These are phyloP conservation scores for Prietella phreatophila DNA, from an alignment of 2,113 vertebrate species.

Conservation along the genomic window DNA sequence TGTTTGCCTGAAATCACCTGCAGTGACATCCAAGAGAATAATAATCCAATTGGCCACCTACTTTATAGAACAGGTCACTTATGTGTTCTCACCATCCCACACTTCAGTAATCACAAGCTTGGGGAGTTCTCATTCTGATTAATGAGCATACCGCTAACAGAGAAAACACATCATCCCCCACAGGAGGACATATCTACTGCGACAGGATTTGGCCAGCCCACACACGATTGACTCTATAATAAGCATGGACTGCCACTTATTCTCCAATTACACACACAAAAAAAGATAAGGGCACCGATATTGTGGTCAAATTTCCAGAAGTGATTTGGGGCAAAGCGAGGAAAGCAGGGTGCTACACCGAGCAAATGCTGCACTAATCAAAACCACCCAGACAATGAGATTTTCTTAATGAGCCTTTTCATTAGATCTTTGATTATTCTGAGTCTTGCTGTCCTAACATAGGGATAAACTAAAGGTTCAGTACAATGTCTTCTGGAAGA, in stretches of 20 bases:
- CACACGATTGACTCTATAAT: constrained; percentile 15
- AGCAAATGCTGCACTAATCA: constrained; percentile 37
- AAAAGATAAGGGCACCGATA: constrained; percentile 46
- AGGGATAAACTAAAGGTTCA: not conserved
- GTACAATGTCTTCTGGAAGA: not conserved
- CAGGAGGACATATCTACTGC: not conserved
- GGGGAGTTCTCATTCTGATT: constrained; percentile 12
- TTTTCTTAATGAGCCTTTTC: not conserved
- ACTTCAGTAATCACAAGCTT: not conserved
- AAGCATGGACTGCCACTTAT: constrained; percentile 34
- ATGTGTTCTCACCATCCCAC: not conserved
- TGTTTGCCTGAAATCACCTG: not conserved
- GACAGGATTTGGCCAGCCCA: constrained; percentile 4
- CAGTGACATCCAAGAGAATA: not conserved
- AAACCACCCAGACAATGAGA: not conserved
- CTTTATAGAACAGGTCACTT: not conserved
- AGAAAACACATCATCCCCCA: not conserved
- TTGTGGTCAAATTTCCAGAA: not conserved
- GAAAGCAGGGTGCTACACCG: constrained; percentile 44
- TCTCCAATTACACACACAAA: constrained; percentile 53
- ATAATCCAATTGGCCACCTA: not conserved
- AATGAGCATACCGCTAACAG: constrained; percentile 1
- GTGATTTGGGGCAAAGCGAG: constrained; percentile 31
- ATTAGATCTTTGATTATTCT: not conserved
- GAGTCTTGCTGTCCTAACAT: not conserved